A percentile compares a stretch with the other conserved stretches of the same genome.
Conservation (phyloP, 1,140 invertebrate genomes). For the Sarcophaga bullata region DNA sequence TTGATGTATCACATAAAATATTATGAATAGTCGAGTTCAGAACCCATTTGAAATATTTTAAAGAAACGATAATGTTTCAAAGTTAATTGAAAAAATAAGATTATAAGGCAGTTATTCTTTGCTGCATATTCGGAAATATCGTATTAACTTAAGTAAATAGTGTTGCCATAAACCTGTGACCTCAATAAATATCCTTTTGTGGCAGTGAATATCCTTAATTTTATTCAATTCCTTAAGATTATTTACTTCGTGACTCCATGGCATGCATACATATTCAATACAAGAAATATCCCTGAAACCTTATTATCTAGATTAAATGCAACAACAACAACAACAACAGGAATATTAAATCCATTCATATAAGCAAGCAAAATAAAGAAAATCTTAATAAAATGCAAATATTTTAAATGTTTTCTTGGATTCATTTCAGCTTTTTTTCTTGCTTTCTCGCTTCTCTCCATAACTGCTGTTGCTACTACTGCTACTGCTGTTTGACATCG, state of each 20-base stretch:
- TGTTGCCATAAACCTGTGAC: too few relatives aligned
- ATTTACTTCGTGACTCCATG: neutral
- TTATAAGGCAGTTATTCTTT: too few relatives aligned
- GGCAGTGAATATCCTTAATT: neutral
- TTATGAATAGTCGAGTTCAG: too few relatives aligned
- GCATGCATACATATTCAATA: neutral
- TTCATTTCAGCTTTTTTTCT: neutral
- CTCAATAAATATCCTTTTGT: too few relatives aligned
- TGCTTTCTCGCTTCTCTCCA: neutral
- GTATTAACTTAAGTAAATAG: too few relatives aligned
- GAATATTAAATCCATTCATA: too few relatives aligned
- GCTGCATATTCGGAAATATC: too few relatives aligned
- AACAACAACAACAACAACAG: neutral
- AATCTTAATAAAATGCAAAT: constrained; percentile 20
- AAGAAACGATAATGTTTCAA: too few relatives aligned
- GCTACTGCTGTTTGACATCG: neutral
- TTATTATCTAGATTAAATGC: constrained; percentile 9
- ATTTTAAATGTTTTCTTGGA: neutral
- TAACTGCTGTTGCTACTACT: too few relatives aligned
- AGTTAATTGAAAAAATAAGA: too few relatives aligned
- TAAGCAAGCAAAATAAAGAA: neutral
- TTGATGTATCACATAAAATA: too few relatives aligned
- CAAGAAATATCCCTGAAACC: neutral
- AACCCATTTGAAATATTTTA: too few relatives aligned
- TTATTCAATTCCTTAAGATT: neutral